These are phyloP conservation scores for Sebastes steindachneri DNA, from an alignment of 2,797 vertebrate genomes.

Conservation along the genomic window DNA sequence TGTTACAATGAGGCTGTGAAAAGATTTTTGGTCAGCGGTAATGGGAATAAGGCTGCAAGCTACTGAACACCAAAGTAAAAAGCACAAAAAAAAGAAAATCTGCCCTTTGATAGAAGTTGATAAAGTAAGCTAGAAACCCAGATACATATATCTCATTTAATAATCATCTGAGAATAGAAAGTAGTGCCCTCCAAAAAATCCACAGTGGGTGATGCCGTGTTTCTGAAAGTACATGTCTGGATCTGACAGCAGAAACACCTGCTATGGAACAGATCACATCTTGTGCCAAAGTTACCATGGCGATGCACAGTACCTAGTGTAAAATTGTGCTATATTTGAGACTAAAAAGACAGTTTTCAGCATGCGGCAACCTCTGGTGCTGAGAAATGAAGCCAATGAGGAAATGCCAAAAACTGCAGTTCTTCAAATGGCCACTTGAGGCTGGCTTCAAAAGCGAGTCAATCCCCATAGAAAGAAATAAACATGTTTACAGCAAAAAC, in stretches of 20 bases:
- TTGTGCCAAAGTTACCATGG: not conserved
- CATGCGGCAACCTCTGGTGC: too few relatives aligned
- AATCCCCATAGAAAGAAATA: too few relatives aligned
- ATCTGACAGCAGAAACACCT: not conserved
- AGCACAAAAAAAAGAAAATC: not conserved
- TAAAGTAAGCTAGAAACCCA: not conserved
- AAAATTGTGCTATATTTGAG: not conserved
- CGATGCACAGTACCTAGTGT: not conserved
- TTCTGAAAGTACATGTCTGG: conserved; percentile 1
- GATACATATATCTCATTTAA: not conserved
- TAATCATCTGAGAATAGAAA: not conserved
- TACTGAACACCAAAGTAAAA: not conserved
- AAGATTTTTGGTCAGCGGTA: conserved; percentile 6
- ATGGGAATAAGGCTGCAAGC: not conserved
- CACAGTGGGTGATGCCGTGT: not conserved
- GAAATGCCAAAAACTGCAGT: too few relatives aligned
- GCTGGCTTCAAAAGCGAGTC: too few relatives aligned
- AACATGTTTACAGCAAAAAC: too few relatives aligned
- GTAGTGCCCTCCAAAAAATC: not conserved
- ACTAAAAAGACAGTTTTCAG: not conserved
- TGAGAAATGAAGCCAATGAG: rapidly evolving
- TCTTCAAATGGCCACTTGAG: too few relatives aligned
- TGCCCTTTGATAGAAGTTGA: not conserved
- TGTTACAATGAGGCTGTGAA: conserved; percentile 29
- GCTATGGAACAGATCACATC: not conserved